phyloP scores from a whole-genome alignment of 2,888 invertebrate genomes.

The Ametastegia equiseti region DNA sequence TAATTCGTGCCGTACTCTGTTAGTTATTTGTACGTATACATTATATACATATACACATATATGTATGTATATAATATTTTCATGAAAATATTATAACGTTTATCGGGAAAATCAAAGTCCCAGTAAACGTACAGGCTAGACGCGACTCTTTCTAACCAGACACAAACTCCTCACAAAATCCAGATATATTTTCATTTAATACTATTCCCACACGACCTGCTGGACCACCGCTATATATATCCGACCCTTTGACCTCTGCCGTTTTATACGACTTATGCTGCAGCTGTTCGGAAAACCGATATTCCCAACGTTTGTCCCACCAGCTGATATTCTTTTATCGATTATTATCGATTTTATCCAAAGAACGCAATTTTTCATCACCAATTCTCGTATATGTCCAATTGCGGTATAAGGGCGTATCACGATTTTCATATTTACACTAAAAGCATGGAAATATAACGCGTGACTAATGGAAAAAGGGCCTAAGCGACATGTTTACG shows the following conservation, averaged over 20 bases:
- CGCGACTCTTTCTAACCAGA: background rate
- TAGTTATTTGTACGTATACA: no score
- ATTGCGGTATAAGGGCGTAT: background rate
- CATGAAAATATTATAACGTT: no score
- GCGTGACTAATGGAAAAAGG: no score
- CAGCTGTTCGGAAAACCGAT: constrained; percentile 12
- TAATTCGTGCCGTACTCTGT: no score
- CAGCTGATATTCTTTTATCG: background rate
- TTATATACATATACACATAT: no score
- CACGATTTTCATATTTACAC: no score
- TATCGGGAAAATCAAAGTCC: background rate
- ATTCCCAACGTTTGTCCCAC: background rate
- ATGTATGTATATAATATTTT: no score
- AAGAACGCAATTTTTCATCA: background rate
- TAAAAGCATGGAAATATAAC: no score
- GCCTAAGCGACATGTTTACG: no score
- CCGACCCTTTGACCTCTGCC: constrained; percentile 37
- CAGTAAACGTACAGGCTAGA: background rate
- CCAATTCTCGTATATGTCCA: background rate
- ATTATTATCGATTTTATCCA: background rate
- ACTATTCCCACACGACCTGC: constrained; percentile 28
- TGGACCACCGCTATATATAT: constrained; percentile 17
- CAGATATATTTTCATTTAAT: constrained; percentile 33
- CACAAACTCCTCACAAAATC: background rate
- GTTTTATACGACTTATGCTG: constrained; percentile 27